phyloP scores from a whole-genome alignment of 2,113 vertebrate species.

The Rostratula benghalensis region DNA sequence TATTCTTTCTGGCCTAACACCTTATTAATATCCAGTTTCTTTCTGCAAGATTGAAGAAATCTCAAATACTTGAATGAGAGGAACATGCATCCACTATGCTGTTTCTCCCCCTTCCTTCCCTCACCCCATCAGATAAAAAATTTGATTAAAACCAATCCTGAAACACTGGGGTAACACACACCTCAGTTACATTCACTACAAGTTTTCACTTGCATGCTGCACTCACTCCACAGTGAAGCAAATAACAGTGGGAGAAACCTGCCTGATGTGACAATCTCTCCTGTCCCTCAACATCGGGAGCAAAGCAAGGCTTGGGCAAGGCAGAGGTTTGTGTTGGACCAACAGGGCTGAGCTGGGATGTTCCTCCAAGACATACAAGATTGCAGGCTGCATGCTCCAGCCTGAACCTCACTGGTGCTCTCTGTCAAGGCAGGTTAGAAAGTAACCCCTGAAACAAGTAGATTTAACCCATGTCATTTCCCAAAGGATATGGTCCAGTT shows the following conservation, averaged over 20 bases:
- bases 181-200: not conserved
- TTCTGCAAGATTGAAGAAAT: not conserved
- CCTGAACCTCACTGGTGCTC: not conserved
- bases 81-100: rapidly evolving
- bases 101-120: too few species aligned
- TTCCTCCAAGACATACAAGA: not conserved
- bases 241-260: not conserved
- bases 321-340: not conserved
- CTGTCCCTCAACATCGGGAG: rapidly evolving
- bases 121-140: not conserved
- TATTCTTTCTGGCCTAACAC: not conserved
- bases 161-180: not conserved
- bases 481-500: not conserved
- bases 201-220: not conserved
- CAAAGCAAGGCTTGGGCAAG: not conserved
- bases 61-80: not conserved
- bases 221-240: not conserved
- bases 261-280: not conserved
- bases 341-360: not conserved
- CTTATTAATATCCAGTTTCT: not conserved
- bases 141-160: not conserved
- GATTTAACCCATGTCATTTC: not conserved
- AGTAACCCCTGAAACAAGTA: not conserved
- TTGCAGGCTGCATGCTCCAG: not conserved
- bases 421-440: not conserved